Evolutionary conservation across 2,113 vertebrate species (phyloP).

Genomic region (Cochlearius cochlearius): DNA sequence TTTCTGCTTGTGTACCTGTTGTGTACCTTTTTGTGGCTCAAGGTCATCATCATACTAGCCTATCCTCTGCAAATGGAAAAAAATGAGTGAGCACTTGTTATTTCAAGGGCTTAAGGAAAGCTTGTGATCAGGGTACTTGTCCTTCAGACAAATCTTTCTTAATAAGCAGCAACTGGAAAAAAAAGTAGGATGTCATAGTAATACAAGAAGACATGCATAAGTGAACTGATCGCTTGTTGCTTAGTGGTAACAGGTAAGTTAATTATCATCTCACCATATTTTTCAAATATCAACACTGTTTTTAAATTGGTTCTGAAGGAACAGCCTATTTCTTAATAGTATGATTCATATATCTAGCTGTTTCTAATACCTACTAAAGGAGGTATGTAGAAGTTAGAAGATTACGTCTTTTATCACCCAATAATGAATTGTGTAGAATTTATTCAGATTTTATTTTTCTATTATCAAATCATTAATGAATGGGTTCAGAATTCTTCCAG

Average conservation of each 20-base stretch:
- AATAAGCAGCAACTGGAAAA: neutral
- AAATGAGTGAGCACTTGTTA: neutral
- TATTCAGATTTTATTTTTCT: neutral
- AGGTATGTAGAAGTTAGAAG: neutral
- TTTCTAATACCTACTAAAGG: neutral
- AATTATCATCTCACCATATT: neutral
- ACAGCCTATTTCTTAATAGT: neutral
- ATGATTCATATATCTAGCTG: rapidly evolving
- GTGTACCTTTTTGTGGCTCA: neutral
- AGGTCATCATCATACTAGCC: neutral
- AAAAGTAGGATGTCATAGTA: neutral
- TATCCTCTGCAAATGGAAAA: neutral
- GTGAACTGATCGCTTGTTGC: neutral
- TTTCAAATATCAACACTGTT: neutral
- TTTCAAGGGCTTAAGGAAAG: neutral
- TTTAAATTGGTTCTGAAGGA: neutral
- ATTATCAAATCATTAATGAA: neutral
- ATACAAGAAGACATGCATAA: neutral
- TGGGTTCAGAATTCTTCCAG: neutral
- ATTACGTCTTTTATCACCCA: neutral
- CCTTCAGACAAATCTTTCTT: neutral
- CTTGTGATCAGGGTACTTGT: neutral
- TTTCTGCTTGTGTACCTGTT: neutral
- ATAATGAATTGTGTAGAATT: neutral
- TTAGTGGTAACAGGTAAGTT: neutral